Percentiles rank a stretch among this genome's conserved stretches.
These are phyloP conservation scores for Heliconius erato DNA, from an alignment of 2,888 invertebrate genomes.

Conservation along the genomic window DNA sequence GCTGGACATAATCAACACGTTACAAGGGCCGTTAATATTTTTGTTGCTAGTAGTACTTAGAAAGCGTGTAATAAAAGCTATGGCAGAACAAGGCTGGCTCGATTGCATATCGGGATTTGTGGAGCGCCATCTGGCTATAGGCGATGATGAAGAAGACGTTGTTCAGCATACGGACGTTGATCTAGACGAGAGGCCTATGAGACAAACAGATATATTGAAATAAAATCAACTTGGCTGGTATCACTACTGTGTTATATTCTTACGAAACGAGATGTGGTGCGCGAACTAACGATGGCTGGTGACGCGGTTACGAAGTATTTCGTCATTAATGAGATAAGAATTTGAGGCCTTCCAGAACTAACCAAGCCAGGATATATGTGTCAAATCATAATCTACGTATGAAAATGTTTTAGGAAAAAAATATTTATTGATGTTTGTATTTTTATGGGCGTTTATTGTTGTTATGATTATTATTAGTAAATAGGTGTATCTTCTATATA, in stretches of 20 bases:
- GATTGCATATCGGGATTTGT: conserved; percentile 65
- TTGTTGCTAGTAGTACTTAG: conserved; percentile 86
- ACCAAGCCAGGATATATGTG: neutral
- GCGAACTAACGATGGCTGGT: neutral
- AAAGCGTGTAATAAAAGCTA: conserved; percentile 78
- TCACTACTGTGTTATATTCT: neutral
- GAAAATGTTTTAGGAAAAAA: neutral
- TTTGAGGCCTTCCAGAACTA: too few relatives aligned
- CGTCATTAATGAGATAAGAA: too few relatives aligned
- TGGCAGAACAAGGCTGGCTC: conserved; percentile 68
- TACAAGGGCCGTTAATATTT: conserved; percentile 88
- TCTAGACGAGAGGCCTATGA: conserved; percentile 60
- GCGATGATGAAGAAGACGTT: conserved; percentile 82
- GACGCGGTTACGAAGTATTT: too few relatives aligned
- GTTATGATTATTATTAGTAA: neutral
- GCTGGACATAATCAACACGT: conserved; percentile 85
- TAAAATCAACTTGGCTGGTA: neutral
- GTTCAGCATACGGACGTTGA: conserved; percentile 74
- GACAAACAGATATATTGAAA: neutral
- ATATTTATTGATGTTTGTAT: neutral
- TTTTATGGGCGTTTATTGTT: neutral
- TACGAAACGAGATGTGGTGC: neutral
- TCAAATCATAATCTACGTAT: neutral
- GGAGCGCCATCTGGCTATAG: conserved; percentile 67
- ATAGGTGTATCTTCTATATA: neutral